Evolutionary conservation across 1,140 invertebrate species (phyloP).

Genomic region (Drosophila santomea): DNA sequence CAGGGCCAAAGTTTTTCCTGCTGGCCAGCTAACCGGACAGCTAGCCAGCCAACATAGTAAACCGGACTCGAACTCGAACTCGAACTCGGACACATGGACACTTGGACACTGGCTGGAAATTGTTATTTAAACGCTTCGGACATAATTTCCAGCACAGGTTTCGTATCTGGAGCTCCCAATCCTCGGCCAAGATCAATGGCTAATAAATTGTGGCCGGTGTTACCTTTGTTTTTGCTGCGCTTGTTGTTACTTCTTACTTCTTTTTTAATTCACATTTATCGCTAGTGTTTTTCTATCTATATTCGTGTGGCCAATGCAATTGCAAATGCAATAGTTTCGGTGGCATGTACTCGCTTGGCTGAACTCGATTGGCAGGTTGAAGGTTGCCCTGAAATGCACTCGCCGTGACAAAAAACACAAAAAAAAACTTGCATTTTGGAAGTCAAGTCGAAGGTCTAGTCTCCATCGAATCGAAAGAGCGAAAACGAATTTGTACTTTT

Average conservation of each 20-base stretch:
- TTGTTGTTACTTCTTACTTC: neutral
- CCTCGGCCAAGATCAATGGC: conserved; percentile 72
- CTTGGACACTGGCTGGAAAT: conserved; percentile 38
- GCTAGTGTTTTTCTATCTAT: neutral
- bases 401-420: conserved; percentile 17
- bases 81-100: conserved; percentile 8
- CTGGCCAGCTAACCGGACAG: conserved; percentile 9
- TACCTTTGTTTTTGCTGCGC: conserved; percentile 28
- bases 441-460: conserved; percentile 39
- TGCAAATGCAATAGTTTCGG: conserved; percentile 19
- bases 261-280: conserved; percentile 7
- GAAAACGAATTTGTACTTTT: conserved; percentile 7
- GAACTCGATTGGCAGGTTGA: conserved; percentile 61
- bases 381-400: conserved; percentile 38
- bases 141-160: conserved; percentile 37
- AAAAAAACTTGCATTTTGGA: conserved; percentile 14
- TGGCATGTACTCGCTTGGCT: conserved; percentile 43
- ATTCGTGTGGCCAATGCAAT: conserved; percentile 4
- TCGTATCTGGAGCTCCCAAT: conserved; percentile 34
- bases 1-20: conserved; percentile 48
- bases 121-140: conserved; percentile 53
- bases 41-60: conserved; percentile 2
- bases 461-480: neutral
- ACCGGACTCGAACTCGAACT: conserved; percentile 45
- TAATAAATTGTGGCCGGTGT: conserved; percentile 58